A percentile compares a stretch with the other conserved stretches of the same genome.
Conservation (phyloP, 2,797 vertebrate species). For the Zalophus californianus region DNA sequence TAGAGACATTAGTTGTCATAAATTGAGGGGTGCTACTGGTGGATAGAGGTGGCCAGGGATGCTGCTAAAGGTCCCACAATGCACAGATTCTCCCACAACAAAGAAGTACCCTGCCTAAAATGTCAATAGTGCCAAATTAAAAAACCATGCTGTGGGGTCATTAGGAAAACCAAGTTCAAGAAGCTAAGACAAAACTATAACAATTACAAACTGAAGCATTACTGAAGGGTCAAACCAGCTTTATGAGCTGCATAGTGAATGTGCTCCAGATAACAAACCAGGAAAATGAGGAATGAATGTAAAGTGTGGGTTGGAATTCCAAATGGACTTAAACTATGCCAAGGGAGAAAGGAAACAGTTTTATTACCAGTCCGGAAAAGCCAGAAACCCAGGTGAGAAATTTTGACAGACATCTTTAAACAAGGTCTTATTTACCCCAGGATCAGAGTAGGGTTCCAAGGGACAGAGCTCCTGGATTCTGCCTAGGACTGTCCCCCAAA, state of each 20-base stretch:
- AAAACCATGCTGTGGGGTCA: background rate
- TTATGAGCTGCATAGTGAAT: background rate
- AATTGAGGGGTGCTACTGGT: background rate
- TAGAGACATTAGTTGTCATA: conserved; percentile 13
- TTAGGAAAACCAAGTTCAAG: background rate
- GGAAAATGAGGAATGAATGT: background rate
- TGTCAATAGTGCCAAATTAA: background rate
- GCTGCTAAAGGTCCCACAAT: background rate
- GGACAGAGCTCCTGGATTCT: background rate
- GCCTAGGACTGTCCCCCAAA: background rate
- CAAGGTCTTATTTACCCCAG: background rate
- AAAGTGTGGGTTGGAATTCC: background rate
- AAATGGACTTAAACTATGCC: background rate
- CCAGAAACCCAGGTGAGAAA: background rate
- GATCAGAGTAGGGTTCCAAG: background rate
- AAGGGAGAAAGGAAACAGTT: background rate
- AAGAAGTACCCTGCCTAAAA: background rate
- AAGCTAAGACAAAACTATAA: background rate
- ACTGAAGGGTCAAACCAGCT: background rate
- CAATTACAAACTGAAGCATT: background rate
- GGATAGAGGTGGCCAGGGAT: background rate
- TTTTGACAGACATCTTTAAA: background rate
- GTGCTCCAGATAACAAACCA: background rate
- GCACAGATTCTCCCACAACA: background rate
- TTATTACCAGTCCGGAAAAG: background rate